Percentiles rank a stretch among this genome's conserved stretches.
phyloP scores from a whole-genome alignment of 2,797 vertebrate species.

The Bradypus variegatus region DNA sequence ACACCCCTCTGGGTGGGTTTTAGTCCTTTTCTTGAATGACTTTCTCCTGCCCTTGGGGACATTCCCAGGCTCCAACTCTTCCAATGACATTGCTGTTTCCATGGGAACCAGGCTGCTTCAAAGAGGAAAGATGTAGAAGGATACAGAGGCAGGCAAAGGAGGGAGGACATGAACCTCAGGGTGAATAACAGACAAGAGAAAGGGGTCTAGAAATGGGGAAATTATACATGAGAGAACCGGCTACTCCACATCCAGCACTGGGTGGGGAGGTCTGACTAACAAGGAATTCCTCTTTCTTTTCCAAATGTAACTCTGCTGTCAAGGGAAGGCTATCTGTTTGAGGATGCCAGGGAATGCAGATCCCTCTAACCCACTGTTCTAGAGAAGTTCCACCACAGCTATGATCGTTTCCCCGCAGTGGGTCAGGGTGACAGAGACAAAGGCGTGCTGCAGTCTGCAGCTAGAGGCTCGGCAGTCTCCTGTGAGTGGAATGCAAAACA shows the following conservation, averaged over 20 bases:
- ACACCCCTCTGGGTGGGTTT: conserved; percentile 50
- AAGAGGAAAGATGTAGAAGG: conserved; percentile 53
- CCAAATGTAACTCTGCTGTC: neutral
- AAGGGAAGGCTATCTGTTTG: neutral
- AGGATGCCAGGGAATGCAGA: neutral
- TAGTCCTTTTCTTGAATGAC: conserved; percentile 62
- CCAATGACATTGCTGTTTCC: conserved; percentile 68
- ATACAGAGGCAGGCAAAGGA: conserved; percentile 47
- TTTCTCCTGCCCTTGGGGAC: conserved; percentile 69
- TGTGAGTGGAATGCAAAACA: conserved; percentile 62
- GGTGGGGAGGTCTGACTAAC: neutral
- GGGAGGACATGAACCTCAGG: conserved; percentile 44
- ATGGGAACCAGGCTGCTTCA: conserved; percentile 67
- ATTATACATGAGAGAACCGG: neutral
- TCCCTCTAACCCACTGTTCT: neutral
- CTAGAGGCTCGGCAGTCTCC: conserved; percentile 45
- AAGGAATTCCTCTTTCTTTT: neutral
- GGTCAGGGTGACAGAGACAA: conserved; percentile 54
- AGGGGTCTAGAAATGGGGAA: neutral
- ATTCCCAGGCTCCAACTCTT: conserved; percentile 68
- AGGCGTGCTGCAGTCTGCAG: conserved; percentile 54
- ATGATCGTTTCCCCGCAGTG: conserved; percentile 20
- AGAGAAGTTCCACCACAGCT: conserved; percentile 33
- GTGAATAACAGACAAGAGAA: conserved; percentile 32
- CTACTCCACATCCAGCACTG: neutral